Base-by-base conservation (phyloP, 2,888 invertebrate species). In the Torymus auratus region DNA sequence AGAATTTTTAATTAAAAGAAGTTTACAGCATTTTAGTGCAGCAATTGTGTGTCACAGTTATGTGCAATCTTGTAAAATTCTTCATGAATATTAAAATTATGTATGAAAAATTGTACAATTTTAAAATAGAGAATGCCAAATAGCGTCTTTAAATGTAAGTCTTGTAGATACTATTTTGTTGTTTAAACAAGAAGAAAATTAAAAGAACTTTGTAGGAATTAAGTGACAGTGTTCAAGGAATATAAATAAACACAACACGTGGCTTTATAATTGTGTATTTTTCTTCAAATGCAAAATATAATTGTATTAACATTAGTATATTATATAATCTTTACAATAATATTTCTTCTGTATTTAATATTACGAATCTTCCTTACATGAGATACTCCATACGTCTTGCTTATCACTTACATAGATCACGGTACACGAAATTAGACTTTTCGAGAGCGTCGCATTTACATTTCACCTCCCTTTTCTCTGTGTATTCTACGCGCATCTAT, bases 221-320 rank as follows among this genome's bases (percentile, higher is more conserved):
- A 20, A 41, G 7, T 41, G 41, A 41, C 41, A 5, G 41, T 41
- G 41, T 41, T 7, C 41, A 50, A 12, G 23, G 20, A 11, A 72
- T 56, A 61, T 70, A 61, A 78, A 73, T 20, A 69, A 74, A 65
- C 10, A n/a, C 5, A 56, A 61, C 67, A 13, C 52, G 28, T n/a
- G 70, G 28, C 80, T 80, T 71, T 82, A 72, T 68, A 75, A 74
- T 69, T 78, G 23, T 82, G 70, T 83, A 81, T 81, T 78, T 41
- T 61, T 78, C 62, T 68, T 78, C 75, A 83, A 83, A 83, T 83
- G 81, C 76, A 83, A 83, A 83, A 83, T 83, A 83, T 81, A 83
- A 70, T 80, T 69, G 56, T 79, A 79, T 81, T 76, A 81, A 83
- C 81, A 75, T 83, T 76, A 73, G 81, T 81, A 82, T 78, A 81